These are phyloP conservation scores for Tipula unca DNA, from an alignment of 2,888 invertebrate species.

Conservation along the genomic window DNA sequence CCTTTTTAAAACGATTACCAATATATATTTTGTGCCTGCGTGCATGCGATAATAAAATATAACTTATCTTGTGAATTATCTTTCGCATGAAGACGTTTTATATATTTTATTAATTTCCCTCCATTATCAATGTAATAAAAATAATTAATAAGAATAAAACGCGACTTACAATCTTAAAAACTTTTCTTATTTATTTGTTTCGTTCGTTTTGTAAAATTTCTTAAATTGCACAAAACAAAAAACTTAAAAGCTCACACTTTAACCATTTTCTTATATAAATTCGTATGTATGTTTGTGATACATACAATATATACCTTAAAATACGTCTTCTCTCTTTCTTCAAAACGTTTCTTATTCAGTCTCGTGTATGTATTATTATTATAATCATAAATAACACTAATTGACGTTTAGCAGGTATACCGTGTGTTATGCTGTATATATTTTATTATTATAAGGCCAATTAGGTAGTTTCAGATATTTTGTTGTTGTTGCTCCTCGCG, in stretches of 20 bases:
- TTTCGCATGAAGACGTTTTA: not conserved
- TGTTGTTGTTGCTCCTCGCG: not conserved
- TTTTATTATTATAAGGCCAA: slow-evolving; percentile 8
- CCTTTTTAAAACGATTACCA: not conserved
- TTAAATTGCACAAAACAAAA: not conserved
- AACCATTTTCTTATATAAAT: not conserved
- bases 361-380: slow-evolving; percentile 16
- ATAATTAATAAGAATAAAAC: not conserved
- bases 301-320: not conserved
- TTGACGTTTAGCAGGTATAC: slow-evolving; percentile 19
- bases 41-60: not conserved
- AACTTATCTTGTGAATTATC: not conserved
- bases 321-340: not conserved
- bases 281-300: too few species aligned
- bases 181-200: not conserved
- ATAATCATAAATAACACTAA: slow-evolving; percentile 21
- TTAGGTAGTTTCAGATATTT: not conserved
- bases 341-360: not conserved
- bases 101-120: not conserved
- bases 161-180: not conserved
- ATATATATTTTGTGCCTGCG: not conserved
- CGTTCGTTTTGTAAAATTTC: not conserved
- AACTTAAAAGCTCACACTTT: not conserved
- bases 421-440: slow-evolving; percentile 14
- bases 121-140: not conserved